Percentiles rank a stretch among this genome's conserved stretches.
These are phyloP conservation scores for Pollimyrus isidori DNA, from an alignment of 2,113 vertebrate genomes.

Conservation along the genomic window DNA sequence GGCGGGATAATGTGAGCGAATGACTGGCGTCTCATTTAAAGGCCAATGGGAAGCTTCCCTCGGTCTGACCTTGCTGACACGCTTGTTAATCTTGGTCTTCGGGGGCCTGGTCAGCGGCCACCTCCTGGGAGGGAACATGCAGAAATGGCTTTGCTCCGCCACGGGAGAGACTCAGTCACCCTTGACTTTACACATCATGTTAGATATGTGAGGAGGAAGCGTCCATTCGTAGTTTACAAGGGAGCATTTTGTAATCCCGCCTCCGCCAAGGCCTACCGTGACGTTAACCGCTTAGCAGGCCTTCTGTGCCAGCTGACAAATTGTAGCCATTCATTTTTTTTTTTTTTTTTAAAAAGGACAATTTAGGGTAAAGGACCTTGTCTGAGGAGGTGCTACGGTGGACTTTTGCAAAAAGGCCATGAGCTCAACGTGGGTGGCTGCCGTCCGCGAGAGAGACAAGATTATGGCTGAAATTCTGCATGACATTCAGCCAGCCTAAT, in stretches of 20 bases:
- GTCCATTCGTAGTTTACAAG: background rate
- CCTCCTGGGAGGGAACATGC: background rate
- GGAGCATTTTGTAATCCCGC: background rate
- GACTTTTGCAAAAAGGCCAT: background rate
- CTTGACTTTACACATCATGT: background rate
- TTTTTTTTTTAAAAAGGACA: background rate
- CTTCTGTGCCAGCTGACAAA: background rate
- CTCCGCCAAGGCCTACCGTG: background rate
- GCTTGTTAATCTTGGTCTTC: background rate
- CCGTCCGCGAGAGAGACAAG: background rate
- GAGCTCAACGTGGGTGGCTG: background rate
- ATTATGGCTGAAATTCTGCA: background rate
- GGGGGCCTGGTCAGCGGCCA: background rate
- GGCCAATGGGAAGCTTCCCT: background rate
- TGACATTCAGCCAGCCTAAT: background rate
- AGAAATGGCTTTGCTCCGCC: background rate
- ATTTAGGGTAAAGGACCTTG: background rate
- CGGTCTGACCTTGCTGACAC: background rate
- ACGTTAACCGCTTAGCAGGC: background rate
- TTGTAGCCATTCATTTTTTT: background rate
- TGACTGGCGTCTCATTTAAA: background rate
- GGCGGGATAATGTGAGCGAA: background rate
- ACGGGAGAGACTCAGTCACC: background rate
- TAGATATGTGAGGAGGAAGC: background rate
- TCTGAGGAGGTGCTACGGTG: background rate